Evolutionary conservation across 2,797 vertebrate genomes (phyloP), one percentile per base, ranked within the genome.

Genomic region (Jordanella pulchra): DNA sequence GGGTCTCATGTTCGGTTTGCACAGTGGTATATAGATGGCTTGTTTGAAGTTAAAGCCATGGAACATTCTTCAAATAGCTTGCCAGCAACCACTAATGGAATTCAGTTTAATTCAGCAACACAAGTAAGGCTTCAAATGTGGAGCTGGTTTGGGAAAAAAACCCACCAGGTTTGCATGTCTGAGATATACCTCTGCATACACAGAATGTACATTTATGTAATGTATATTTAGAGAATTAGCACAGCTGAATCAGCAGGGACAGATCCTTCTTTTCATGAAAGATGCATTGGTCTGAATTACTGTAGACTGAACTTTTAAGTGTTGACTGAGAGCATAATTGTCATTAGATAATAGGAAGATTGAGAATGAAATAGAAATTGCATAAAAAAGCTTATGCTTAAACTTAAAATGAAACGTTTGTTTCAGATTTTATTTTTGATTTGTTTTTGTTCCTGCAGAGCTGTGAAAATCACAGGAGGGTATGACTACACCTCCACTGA

Each of bases 51-150:
- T 80, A 79, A 91, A 89, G 92, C 93, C 87, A 88, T 60, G 87
- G 91, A 93, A 94, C 92, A 93, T 94, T 94, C 91, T 90, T 94
- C 84, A 85, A 88, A 88, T 81, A 81, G 89, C 77, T 90, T 93
- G 94, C 93, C 94, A 94, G 90, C 84, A 87, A 91, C 91, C 91
- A 65, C 91, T 94, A 92, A 93, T 92, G 92, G 91, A 90, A 91
- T 92, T 90, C 78, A 79, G 85, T 90, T 81, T 84, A 91, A 93
- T 84, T 86, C 77, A 83, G 73, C 89, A 89, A 84, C 78, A 88
- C 82, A 67, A 74, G 79, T 73, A 55, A 69, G 77, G 65, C 70
- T 86, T 87, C 79, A 87, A 92, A 91, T 80, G 75, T 64, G 72
- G 76, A 78, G 44, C 50, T 44, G 25, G 45, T 75, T 84, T 79